Conservation (phyloP, 23 tunicate species). For the Ciona savignyi region DNA sequence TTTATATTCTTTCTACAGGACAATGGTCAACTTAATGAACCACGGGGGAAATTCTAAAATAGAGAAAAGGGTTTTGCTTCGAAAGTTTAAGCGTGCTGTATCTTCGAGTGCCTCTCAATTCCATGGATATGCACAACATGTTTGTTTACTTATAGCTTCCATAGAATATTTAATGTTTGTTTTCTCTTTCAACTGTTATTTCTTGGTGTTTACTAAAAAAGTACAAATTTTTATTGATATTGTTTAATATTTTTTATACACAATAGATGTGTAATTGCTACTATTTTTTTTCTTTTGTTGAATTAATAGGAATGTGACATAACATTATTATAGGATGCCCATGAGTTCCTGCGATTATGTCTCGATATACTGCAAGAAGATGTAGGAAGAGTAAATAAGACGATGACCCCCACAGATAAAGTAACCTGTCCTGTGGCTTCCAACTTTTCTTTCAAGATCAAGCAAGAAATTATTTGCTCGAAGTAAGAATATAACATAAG, state of each 20-base stretch:
- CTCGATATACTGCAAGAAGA: slow-evolving; percentile 33
- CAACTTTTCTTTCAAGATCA: slow-evolving; percentile 34
- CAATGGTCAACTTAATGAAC: slow-evolving; percentile 11
- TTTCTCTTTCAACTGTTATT: no score
- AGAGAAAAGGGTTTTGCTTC: slow-evolving; percentile 14
- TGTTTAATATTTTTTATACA: background rate
- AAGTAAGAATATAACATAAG: background rate
- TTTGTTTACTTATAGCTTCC: no score
- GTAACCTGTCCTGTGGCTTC: slow-evolving; percentile 22
- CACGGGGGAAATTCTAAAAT: background rate
- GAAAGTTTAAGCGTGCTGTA: slow-evolving; percentile 30
- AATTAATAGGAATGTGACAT: no score
- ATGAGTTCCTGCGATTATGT: slow-evolving; percentile 39
- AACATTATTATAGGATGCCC: slow-evolving; percentile 30
- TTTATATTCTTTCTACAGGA: background rate
- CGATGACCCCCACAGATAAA: background rate
- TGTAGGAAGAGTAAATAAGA: slow-evolving; percentile 8
- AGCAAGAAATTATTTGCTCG: slow-evolving; percentile 18
- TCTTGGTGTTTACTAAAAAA: background rate
- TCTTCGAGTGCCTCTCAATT: slow-evolving; percentile 34
- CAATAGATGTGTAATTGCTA: no score
- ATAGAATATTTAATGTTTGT: no score
- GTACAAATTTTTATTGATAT: background rate
- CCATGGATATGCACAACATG: slow-evolving; percentile 47
- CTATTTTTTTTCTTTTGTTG: no score